phyloP scores from a whole-genome alignment of 2,888 invertebrate species.

The Actias luna region DNA sequence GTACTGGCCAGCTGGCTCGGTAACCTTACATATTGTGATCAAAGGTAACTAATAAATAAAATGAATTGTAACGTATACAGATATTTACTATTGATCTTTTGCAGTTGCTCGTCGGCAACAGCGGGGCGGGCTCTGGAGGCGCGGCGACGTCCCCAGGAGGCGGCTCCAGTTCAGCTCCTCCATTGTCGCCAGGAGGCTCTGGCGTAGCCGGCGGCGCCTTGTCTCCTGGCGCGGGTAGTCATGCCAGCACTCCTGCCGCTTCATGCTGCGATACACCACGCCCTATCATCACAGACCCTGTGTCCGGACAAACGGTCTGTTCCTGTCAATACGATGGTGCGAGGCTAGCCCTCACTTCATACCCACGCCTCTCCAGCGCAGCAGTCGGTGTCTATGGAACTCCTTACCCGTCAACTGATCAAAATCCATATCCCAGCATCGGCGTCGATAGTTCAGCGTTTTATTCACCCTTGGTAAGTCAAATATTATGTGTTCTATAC shows the following conservation, averaged over 20 bases:
- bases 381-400: slow-evolving; percentile 92
- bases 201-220: slow-evolving; percentile 81
- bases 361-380: slow-evolving; percentile 89
- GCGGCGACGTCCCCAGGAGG: slow-evolving; percentile 88
- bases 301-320: slow-evolving; percentile 95
- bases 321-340: slow-evolving; percentile 97
- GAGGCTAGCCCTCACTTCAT: slow-evolving; percentile 89
- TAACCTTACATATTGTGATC: neutral
- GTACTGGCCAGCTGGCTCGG: neutral
- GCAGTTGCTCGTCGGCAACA: slow-evolving; percentile 88
- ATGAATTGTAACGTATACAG: slow-evolving; percentile 5
- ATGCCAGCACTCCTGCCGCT: slow-evolving; percentile 76
- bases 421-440: slow-evolving; percentile 96
- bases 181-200: slow-evolving; percentile 88
- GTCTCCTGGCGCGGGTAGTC: slow-evolving; percentile 81
- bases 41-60: slow-evolving; percentile 13
- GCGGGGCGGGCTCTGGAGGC: slow-evolving; percentile 87
- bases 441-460: slow-evolving; percentile 97
- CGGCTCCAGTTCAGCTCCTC: slow-evolving; percentile 87
- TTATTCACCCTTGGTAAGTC: slow-evolving; percentile 96
- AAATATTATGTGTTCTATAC: neutral
- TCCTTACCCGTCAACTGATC: slow-evolving; percentile 94
- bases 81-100: slow-evolving; percentile 29
- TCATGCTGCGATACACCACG: slow-evolving; percentile 95
- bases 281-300: slow-evolving; percentile 95